phyloP scores from a whole-genome alignment of 2,113 vertebrate genomes.

The Alligator mississippiensis region DNA sequence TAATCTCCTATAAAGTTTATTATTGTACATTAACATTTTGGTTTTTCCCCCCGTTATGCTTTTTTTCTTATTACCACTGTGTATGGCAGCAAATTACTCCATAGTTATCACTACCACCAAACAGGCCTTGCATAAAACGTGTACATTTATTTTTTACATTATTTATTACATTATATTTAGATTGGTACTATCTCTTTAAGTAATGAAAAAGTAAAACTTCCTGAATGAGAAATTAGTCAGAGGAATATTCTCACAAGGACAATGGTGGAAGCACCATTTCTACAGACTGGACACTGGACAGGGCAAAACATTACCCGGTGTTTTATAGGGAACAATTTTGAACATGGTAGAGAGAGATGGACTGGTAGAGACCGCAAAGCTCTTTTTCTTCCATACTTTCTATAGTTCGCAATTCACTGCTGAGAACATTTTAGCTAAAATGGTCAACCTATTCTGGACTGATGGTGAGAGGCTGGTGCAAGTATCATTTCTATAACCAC shows the following conservation, averaged over 20 bases:
- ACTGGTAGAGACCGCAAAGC: not conserved
- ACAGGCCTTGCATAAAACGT: not conserved
- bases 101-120: not conserved
- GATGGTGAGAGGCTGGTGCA: not conserved
- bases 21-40: not conserved
- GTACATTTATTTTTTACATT: not conserved
- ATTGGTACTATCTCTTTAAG: not conserved
- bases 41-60: not conserved
- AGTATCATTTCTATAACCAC: not conserved
- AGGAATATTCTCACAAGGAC: not conserved
- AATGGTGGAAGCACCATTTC: rapidly evolving
- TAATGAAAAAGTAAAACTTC: not conserved
- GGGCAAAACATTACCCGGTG: not conserved
- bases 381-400: not conserved
- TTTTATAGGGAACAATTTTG: not conserved
- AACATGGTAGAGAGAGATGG: not conserved
- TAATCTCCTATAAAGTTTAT: not conserved
- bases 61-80: not conserved
- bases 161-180: not conserved
- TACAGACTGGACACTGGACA: not conserved
- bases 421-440: not conserved
- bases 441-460: not conserved
- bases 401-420: not conserved
- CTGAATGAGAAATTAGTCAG: not conserved
- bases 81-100: not conserved